phyloP scores from a whole-genome alignment of 2,888 invertebrate species.

The Diaperis boleti region DNA sequence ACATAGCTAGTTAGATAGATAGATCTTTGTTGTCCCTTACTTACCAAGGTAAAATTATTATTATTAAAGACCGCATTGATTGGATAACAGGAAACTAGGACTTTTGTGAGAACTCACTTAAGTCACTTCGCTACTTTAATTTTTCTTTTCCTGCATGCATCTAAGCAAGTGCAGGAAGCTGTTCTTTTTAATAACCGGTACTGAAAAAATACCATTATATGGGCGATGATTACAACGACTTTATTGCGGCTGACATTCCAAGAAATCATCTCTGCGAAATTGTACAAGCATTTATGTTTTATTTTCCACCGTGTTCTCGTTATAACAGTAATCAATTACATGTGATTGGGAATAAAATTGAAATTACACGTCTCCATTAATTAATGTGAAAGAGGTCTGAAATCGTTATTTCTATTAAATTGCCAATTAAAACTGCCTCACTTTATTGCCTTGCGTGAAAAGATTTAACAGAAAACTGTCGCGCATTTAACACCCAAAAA shows the following conservation, averaged over 20 bases:
- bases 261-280: background rate
- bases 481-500: constrained; percentile 3
- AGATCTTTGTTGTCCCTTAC: too few species aligned
- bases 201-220: background rate
- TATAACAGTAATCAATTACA: background rate
- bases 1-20: too few species aligned
- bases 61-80: too few species aligned
- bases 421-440: background rate
- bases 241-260: background rate
- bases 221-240: background rate
- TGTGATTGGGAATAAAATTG: background rate
- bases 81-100: background rate
- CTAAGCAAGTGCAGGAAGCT: background rate
- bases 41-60: too few species aligned
- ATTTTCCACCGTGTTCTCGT: too few species aligned
- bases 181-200: background rate
- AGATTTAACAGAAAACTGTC: background rate
- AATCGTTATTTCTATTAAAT: background rate
- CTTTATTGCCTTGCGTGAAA: background rate
- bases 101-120: background rate
- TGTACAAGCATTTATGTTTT: too few species aligned
- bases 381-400: background rate
- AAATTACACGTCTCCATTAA: background rate
- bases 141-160: background rate
- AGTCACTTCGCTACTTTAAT: background rate